phyloP scores from a whole-genome alignment of 2,113 vertebrate genomes.

The Aplodontia rufa region DNA sequence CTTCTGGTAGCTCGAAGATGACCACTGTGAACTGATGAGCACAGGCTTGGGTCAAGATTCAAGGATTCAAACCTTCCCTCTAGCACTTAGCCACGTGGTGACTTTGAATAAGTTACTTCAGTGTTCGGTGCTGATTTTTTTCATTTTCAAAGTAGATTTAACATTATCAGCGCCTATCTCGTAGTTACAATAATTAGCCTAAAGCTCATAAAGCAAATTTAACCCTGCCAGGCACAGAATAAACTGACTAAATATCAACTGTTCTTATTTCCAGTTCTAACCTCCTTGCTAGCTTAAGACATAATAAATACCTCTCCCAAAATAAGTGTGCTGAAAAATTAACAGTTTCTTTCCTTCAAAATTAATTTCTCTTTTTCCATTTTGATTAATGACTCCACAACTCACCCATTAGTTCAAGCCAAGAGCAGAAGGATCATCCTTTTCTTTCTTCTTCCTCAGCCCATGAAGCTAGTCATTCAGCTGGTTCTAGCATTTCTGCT shows the following conservation, averaged over 20 bases:
- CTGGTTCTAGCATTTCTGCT: neutral
- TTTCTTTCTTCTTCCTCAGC: slow-evolving; percentile 3
- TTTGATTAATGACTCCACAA: neutral
- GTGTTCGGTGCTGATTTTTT: neutral
- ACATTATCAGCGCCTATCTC: neutral
- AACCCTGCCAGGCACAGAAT: neutral
- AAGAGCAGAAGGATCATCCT: neutral
- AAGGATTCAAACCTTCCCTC: neutral
- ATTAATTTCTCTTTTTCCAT: neutral
- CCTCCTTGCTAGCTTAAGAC: neutral
- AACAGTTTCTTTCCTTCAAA: neutral
- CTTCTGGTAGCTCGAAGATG: neutral
- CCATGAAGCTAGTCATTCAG: neutral
- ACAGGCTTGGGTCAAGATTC: neutral
- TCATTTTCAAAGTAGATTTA: neutral
- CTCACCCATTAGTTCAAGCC: neutral
- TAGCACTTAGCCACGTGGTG: neutral
- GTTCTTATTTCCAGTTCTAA: neutral
- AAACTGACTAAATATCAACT: neutral
- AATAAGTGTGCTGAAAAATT: neutral
- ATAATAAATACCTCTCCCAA: neutral
- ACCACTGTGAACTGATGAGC: neutral
- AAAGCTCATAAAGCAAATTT: neutral
- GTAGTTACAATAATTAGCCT: neutral
- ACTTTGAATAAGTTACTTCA: neutral